Evolutionary conservation across 1,140 invertebrate species (phyloP).

Genomic region (Globodera ellingtonae): DNA sequence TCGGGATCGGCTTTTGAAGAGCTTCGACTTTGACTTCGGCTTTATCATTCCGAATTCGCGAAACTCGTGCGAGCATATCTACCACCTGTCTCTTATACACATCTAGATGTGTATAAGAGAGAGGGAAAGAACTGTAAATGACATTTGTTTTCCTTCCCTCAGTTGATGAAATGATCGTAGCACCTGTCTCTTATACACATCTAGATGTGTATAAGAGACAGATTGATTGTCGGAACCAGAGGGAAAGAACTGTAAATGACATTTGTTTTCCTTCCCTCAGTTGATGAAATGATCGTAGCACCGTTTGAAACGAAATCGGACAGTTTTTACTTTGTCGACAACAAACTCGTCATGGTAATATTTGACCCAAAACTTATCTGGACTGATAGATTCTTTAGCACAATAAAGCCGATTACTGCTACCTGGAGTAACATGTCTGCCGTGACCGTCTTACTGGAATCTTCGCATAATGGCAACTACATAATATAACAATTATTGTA

Average conservation of each 20-base stretch:
- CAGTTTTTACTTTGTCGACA: constrained; percentile 98
- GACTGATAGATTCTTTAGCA: constrained; percentile 69
- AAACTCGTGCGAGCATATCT: constrained; percentile 98
- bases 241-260: constrained; percentile 15
- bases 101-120: too few species aligned
- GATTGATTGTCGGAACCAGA: background rate
- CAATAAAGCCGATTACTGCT: constrained; percentile 96
- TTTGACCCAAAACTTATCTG: background rate
- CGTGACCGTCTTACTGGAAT: background rate
- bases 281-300: constrained; percentile 90
- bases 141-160: constrained; percentile 45
- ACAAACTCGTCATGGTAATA: constrained; percentile 83
- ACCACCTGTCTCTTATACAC: too few species aligned
- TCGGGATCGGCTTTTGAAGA: constrained; percentile 87
- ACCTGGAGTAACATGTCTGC: constrained; percentile 67
- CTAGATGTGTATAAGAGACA: too few species aligned
- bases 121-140: constrained; percentile 15
- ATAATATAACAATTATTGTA: too few species aligned
- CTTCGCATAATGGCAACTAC: background rate
- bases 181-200: too few species aligned
- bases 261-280: constrained; percentile 69
- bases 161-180: constrained; percentile 93
- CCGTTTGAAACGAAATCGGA: constrained; percentile 96
- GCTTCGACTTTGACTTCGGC: constrained; percentile 99
- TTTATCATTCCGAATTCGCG: constrained; percentile 96